Evolutionary conservation across 2,888 invertebrate species (phyloP).

Genomic region (Thecocarcelia acutangulata): DNA sequence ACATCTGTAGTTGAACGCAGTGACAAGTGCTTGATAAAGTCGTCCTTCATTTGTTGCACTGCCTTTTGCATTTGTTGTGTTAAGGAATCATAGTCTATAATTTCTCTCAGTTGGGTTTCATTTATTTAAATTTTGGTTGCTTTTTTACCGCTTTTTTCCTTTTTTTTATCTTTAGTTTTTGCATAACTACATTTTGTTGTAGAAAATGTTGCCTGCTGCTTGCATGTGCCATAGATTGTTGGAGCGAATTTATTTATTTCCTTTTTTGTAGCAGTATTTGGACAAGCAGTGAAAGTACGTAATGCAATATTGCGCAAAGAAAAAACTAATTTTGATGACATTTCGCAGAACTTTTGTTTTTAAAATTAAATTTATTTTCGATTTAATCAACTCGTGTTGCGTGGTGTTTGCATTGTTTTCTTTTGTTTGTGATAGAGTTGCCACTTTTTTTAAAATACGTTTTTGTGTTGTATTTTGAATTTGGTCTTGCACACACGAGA

Average conservation of each 20-base stretch:
- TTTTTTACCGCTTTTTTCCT: conserved; percentile 83
- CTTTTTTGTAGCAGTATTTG: neutral
- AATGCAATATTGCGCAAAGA: neutral
- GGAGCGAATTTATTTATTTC: neutral
- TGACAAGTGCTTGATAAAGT: conserved; percentile 90
- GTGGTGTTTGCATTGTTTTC: too few relatives aligned
- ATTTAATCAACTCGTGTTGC: too few relatives aligned
- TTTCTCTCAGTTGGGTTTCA: conserved; percentile 86
- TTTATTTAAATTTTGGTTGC: conserved; percentile 85
- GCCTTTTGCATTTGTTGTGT: conserved; percentile 86
- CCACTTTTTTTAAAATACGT: too few relatives aligned
- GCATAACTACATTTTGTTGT: conserved; percentile 83
- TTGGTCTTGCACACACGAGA: too few relatives aligned
- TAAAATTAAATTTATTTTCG: too few relatives aligned
- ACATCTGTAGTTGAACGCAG: conserved; percentile 90
- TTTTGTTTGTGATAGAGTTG: too few relatives aligned
- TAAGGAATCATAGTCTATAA: conserved; percentile 87
- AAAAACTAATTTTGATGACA: conserved; percentile 22
- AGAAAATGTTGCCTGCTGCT: conserved; percentile 13
- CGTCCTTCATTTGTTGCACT: conserved; percentile 88
- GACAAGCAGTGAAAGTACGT: neutral
- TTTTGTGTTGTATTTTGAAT: neutral
- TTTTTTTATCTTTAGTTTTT: conserved; percentile 88
- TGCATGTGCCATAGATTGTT: neutral
- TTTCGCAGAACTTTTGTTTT: neutral